These are phyloP conservation scores for Nemotelus nigrinus DNA, from an alignment of 2,888 invertebrate genomes.

Conservation along the genomic window DNA sequence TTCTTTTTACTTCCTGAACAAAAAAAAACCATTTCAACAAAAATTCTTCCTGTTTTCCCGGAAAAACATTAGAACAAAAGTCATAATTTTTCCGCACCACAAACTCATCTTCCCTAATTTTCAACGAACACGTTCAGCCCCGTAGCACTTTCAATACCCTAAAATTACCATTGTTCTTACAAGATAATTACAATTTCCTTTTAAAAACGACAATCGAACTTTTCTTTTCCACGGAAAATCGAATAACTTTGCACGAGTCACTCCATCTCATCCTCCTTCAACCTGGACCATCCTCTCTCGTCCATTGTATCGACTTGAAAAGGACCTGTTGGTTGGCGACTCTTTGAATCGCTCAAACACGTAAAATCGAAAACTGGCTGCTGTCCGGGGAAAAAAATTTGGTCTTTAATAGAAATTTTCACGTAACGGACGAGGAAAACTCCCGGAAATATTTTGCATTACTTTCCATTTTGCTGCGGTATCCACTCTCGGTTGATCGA, in stretches of 20 bases:
- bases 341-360: too few relatives aligned
- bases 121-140: too few relatives aligned
- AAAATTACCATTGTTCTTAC: slow-evolving; percentile 17
- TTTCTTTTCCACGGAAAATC: slow-evolving; percentile 5
- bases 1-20: too few relatives aligned
- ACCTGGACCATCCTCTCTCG: background rate
- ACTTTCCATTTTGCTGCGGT: background rate
- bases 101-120: background rate
- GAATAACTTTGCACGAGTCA: background rate
- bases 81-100: background rate
- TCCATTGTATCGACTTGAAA: background rate
- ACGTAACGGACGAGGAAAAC: too few relatives aligned
- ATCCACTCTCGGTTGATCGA: too few relatives aligned
- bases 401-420: too few relatives aligned
- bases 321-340: slow-evolving; percentile 3
- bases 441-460: background rate
- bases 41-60: too few relatives aligned
- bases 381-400: too few relatives aligned
- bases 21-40: too few relatives aligned
- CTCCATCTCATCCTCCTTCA: background rate
- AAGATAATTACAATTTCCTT: slow-evolving; percentile 25
- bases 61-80: background rate
- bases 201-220: slow-evolving; percentile 16
- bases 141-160: background rate
- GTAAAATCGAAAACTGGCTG: background rate